Percentiles rank a stretch among this genome's conserved stretches.
Conservation (phyloP, 2,888 invertebrate genomes). For the Xanthorhoe spadicearia region DNA sequence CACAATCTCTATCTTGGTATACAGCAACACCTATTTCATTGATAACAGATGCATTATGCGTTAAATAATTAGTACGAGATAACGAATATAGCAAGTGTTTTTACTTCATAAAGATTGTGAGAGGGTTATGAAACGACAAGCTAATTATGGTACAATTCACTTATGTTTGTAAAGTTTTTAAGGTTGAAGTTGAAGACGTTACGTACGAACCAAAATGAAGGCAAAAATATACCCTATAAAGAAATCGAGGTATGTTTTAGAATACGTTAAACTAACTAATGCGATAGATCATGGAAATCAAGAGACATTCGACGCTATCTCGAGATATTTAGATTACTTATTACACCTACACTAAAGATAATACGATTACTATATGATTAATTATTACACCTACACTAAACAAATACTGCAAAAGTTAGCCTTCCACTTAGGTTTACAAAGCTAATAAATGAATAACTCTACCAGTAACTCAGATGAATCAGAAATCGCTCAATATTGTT, state of each 20-base stretch:
- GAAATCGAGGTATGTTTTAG: no score
- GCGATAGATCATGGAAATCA: no score
- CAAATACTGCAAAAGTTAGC: no score
- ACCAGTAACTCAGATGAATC: slow-evolving; percentile 5
- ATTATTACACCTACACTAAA: no score
- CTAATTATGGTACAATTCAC: background rate
- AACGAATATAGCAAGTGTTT: slow-evolving; percentile 35
- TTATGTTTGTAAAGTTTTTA: background rate
- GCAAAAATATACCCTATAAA: no score
- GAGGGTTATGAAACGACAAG: slow-evolving; percentile 13
- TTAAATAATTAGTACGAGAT: slow-evolving; percentile 37
- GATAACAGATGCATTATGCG: slow-evolving; percentile 32
- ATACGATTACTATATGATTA: no score
- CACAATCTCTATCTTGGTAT: slow-evolving; percentile 29
- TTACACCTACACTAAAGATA: no score
- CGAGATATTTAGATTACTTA: no score
- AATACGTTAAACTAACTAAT: no score
- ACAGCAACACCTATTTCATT: slow-evolving; percentile 41
- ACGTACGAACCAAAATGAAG: background rate
- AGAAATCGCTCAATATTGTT: slow-evolving; percentile 45
- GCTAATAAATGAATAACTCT: background rate
- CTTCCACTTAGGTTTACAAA: no score
- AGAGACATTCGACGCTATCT: no score
- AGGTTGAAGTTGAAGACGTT: background rate
- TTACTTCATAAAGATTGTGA: slow-evolving; percentile 22